Conservation (phyloP, 23 tunicate genomes). For the Ascidia mentula region DNA sequence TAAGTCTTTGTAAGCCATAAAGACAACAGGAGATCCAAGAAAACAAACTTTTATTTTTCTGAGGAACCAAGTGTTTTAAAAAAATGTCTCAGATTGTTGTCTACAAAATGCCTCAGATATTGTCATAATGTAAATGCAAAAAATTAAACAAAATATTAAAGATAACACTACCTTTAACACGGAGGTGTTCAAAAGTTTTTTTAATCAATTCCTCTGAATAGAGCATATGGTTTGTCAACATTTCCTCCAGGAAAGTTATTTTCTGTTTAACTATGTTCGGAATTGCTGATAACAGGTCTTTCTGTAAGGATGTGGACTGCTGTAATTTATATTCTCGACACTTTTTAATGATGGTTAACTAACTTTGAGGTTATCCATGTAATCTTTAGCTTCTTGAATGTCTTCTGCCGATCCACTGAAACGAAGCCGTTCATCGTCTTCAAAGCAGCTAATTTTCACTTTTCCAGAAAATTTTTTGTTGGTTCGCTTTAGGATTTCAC, state of each 20-base stretch:
- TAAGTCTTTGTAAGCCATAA: too few relatives aligned
- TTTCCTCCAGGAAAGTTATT: neutral
- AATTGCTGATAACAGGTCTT: neutral
- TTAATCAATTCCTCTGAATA: neutral
- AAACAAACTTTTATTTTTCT: too few relatives aligned
- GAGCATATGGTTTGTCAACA: neutral
- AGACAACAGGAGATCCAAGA: too few relatives aligned
- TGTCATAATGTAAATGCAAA: neutral
- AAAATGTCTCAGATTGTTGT: too few relatives aligned
- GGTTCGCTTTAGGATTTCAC: neutral
- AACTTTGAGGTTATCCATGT: neutral
- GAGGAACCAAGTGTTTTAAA: too few relatives aligned
- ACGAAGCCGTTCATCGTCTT: neutral
- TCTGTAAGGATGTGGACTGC: neutral
- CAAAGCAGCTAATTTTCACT: neutral
- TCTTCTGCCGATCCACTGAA: neutral
- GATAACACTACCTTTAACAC: neutral
- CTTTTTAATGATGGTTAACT: too few relatives aligned
- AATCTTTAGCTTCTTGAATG: neutral
- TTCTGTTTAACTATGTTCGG: neutral
- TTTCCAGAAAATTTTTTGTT: neutral
- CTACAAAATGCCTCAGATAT: too few relatives aligned
- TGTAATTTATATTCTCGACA: neutral
- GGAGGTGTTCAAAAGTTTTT: neutral
- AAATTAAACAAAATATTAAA: neutral